Conservation (phyloP, 2,888 invertebrate genomes). For the Taphrorychus bicolor region DNA sequence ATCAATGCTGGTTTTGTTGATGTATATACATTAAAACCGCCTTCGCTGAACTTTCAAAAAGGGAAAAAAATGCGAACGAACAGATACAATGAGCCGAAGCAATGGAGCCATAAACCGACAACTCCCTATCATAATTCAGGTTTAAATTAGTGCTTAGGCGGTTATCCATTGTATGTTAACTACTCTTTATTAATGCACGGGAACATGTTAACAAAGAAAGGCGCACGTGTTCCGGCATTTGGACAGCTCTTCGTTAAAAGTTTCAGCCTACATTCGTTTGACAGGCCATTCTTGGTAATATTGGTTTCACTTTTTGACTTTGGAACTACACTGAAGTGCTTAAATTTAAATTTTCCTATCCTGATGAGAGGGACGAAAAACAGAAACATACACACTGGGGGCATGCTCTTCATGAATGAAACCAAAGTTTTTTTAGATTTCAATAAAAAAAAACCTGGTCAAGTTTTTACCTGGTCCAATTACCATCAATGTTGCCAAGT, state of each 20-base stretch:
- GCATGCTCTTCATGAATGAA: slow-evolving; percentile 20
- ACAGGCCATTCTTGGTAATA: slow-evolving; percentile 12
- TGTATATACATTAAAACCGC: too few species aligned
- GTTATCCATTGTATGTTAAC: slow-evolving; percentile 39
- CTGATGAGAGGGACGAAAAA: too few species aligned
- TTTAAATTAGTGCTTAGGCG: slow-evolving; percentile 25
- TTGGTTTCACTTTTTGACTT: slow-evolving; percentile 2
- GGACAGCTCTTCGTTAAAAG: slow-evolving; percentile 27
- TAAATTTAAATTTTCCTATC: too few species aligned
- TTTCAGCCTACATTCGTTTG: slow-evolving; percentile 24
- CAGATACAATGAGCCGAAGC: neutral
- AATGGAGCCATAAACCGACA: slow-evolving; percentile 8
- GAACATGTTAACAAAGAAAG: slow-evolving; percentile 35
- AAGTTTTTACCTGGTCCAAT: slow-evolving; percentile 12
- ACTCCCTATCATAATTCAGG: slow-evolving; percentile 17
- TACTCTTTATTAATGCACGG: slow-evolving; percentile 37
- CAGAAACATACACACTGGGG: too few species aligned
- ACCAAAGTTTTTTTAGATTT: slow-evolving; percentile 5
- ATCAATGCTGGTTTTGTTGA: too few species aligned
- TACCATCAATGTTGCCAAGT: neutral
- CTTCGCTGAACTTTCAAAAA: too few species aligned
- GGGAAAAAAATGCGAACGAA: neutral
- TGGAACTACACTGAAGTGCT: too few species aligned
- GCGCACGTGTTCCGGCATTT: slow-evolving; percentile 39
- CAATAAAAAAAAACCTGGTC: too few species aligned